Evolutionary conservation across 2,797 vertebrate genomes (phyloP).

Genomic region (Halcyon smyrnensis): DNA sequence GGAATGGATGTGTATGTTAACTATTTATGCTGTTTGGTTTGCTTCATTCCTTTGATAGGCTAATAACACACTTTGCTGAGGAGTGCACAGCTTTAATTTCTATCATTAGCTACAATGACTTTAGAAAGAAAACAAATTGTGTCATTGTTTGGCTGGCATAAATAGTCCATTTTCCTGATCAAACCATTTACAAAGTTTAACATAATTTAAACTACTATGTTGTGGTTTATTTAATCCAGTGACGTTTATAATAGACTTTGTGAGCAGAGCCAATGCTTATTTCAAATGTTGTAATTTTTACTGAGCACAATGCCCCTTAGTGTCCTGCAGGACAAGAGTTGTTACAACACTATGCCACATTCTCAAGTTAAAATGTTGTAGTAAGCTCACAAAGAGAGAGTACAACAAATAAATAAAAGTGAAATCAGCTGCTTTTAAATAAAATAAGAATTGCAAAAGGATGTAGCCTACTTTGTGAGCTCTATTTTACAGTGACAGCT

Average conservation of each 20-base stretch:
- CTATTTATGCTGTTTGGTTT: background rate
- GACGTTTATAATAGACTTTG: background rate
- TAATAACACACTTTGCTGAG: background rate
- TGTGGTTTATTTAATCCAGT: background rate
- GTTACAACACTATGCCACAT: background rate
- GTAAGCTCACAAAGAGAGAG: background rate
- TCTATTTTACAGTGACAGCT: constrained; percentile 8
- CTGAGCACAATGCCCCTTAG: background rate
- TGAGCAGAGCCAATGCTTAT: background rate
- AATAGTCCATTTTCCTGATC: background rate
- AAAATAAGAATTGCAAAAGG: constrained; percentile 13
- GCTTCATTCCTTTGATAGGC: background rate
- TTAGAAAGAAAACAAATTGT: background rate
- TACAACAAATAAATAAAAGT: constrained; percentile 23
- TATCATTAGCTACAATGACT: background rate
- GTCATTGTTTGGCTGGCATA: background rate
- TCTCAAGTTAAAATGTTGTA: background rate
- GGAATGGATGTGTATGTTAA: background rate
- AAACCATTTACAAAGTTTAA: background rate
- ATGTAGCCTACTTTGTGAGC: background rate
- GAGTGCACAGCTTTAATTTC: background rate
- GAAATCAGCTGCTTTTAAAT: background rate
- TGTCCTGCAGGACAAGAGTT: background rate
- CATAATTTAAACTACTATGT: background rate
- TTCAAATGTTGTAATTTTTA: background rate